A percentile compares a stretch with the other conserved stretches of the same genome.
These are phyloP conservation scores for Bryconaethiops microstoma DNA, from an alignment of 2,797 vertebrate genomes.

Conservation along the genomic window DNA sequence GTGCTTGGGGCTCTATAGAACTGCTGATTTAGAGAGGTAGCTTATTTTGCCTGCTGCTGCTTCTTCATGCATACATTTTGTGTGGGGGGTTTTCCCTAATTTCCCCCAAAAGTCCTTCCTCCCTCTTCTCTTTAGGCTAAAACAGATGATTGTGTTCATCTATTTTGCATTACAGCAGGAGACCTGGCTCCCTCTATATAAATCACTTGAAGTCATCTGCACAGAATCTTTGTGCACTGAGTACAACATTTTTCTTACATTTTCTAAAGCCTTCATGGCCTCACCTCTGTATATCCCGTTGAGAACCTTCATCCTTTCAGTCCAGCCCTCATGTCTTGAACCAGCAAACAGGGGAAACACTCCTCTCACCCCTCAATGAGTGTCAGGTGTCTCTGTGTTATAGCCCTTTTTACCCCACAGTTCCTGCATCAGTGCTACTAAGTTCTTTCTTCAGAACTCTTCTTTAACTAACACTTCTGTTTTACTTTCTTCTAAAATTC, in stretches of 20 bases:
- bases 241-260: neutral
- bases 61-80: slow-evolving; percentile 14
- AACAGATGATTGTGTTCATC: neutral
- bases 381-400: neutral
- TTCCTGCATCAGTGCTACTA: neutral
- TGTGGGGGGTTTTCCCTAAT: neutral
- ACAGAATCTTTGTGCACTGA: neutral
- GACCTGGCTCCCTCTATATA: slow-evolving; percentile 20
- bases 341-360: neutral
- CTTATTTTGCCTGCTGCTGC: neutral
- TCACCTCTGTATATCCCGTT: neutral
- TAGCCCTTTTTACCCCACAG: neutral
- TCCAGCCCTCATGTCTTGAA: neutral
- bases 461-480: too few species aligned
- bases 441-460: too few species aligned
- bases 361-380: neutral
- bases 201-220: neutral
- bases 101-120: neutral
- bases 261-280: neutral
- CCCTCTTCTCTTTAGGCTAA: neutral
- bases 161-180: slow-evolving; percentile 9
- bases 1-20: neutral
- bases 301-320: neutral
- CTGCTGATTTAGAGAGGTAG: neutral
- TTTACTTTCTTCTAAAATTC: too few species aligned